Conservation (phyloP, 2,888 invertebrate species). For the Mythimna loreyi region DNA sequence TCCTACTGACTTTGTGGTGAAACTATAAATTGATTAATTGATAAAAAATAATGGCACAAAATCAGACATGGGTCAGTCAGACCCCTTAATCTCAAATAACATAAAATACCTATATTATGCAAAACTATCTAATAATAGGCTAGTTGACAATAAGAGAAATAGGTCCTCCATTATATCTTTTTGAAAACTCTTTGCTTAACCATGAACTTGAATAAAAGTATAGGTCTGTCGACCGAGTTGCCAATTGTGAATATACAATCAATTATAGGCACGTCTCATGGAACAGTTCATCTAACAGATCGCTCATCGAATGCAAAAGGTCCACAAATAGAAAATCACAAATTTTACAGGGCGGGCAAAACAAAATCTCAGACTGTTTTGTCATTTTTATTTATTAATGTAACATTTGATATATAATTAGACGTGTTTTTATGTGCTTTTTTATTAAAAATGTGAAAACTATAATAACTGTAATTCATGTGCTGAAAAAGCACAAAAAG, state of each 20-base stretch:
- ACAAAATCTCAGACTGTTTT: no score
- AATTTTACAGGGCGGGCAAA: no score
- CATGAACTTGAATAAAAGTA: not conserved
- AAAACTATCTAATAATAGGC: constrained; percentile 23
- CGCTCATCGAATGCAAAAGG: no score
- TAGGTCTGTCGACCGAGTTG: no score
- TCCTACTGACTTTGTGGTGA: constrained; percentile 48
- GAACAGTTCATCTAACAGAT: not conserved
- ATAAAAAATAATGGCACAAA: constrained; percentile 67
- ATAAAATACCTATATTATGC: constrained; percentile 34
- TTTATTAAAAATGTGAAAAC: no score
- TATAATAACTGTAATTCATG: no score
- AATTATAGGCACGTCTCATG: not conserved
- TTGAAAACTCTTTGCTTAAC: not conserved
- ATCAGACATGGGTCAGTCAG: constrained; percentile 67
- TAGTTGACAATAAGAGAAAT: constrained; percentile 4
- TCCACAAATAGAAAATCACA: no score
- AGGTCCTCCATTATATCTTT: not conserved
- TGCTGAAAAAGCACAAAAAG: no score
- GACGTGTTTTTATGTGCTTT: no score
- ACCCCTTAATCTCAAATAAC: constrained; percentile 68
- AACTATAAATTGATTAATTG: constrained; percentile 54
- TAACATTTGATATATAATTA: no score
- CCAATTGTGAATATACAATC: no score
- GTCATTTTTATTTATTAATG: no score